Conservation (phyloP, 2,113 vertebrate genomes). For the Enhydra lutris region DNA sequence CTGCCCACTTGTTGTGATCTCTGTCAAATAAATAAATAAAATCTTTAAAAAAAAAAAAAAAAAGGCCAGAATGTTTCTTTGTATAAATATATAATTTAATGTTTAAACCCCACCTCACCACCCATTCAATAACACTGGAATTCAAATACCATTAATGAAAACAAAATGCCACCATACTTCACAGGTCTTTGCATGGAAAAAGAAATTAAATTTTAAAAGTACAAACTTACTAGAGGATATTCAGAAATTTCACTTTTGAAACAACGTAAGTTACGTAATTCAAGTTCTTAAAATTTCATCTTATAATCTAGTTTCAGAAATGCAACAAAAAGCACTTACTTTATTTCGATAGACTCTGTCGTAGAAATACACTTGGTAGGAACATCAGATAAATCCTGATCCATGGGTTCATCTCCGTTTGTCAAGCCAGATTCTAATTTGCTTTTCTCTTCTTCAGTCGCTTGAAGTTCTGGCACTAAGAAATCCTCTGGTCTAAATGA, state of each 20-base stretch:
- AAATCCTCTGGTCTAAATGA: constrained; percentile 94
- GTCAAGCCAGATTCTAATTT: constrained; percentile 95
- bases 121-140: not conserved
- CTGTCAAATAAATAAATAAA: too few species aligned
- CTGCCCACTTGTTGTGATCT: too few species aligned
- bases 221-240: not conserved
- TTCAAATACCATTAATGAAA: constrained; percentile 6
- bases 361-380: constrained; percentile 96
- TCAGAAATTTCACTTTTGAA: constrained; percentile 39
- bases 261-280: not conserved
- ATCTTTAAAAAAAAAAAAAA: too few species aligned
- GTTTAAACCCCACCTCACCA: not conserved
- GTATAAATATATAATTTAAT: not conserved
- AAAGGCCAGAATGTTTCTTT: constrained; percentile 9
- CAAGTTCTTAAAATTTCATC: not conserved
- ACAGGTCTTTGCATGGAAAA: not conserved
- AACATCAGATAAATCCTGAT: constrained; percentile 96
- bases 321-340: constrained; percentile 82
- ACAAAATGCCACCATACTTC: not conserved
- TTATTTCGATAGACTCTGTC: constrained; percentile 95
- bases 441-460: constrained; percentile 97
- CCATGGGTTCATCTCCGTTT: constrained; percentile 99
- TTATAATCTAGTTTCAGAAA: constrained; percentile 35
- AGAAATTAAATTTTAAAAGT: constrained; percentile 27
- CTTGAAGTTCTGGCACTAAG: constrained; percentile 97